Evolutionary conservation across 2,888 invertebrate species (phyloP).

Genomic region (Noctua comes): DNA sequence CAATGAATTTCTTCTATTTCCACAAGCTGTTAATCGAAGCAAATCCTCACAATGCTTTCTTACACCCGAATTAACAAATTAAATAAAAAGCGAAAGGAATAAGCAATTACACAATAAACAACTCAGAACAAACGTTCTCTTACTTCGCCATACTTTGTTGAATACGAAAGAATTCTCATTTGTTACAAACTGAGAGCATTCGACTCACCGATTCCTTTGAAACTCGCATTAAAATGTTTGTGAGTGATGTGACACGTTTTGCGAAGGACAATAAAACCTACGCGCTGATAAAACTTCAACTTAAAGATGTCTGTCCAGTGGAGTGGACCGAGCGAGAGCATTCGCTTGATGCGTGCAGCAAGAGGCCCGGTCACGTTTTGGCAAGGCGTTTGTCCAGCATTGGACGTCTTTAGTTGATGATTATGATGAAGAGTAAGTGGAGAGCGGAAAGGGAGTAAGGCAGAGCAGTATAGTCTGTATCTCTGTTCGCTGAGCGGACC

Average conservation of each 20-base stretch:
- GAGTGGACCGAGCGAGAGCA: background rate
- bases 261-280: constrained; percentile 20
- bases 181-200: constrained; percentile 18
- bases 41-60: no score
- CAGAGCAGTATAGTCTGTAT: background rate
- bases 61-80: background rate
- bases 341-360: background rate
- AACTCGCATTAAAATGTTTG: constrained; percentile 40
- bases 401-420: background rate
- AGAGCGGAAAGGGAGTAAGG: background rate
- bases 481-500: background rate
- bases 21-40: background rate
- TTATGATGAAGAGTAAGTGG: background rate
- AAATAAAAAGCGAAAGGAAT: constrained; percentile 27
- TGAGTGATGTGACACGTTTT: constrained; percentile 25
- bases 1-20: background rate
- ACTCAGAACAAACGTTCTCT: background rate
- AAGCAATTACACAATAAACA: constrained; percentile 23
- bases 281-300: background rate
- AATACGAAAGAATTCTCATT: constrained; percentile 13
- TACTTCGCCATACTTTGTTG: constrained; percentile 14
- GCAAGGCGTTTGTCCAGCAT: background rate
- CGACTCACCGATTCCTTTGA: constrained; percentile 36
- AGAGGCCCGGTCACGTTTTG: background rate
- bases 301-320: background rate